phyloP scores from a whole-genome alignment of 2,888 invertebrate species.

The Lasioglossum marginatum region DNA sequence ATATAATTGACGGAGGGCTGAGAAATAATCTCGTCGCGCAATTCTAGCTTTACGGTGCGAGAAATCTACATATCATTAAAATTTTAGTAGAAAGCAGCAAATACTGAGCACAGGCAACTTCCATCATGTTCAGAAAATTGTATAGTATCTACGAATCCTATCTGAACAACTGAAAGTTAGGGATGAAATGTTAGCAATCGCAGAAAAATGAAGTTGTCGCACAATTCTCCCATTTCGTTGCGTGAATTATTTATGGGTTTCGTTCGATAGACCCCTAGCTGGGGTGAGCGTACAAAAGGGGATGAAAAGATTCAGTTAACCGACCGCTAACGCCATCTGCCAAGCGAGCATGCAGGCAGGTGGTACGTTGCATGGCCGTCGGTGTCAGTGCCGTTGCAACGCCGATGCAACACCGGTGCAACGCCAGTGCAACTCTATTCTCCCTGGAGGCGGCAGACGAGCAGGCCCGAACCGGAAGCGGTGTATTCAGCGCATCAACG shows the following conservation, averaged over 20 bases:
- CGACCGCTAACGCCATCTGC: slow-evolving; percentile 61
- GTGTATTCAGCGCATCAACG: slow-evolving; percentile 77
- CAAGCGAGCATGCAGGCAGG: slow-evolving; percentile 2
- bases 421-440: neutral
- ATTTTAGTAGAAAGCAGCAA: neutral
- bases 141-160: neutral
- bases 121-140: neutral
- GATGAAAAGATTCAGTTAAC: slow-evolving; percentile 9
- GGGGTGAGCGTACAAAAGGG: neutral
- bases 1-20: too few species aligned
- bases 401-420: neutral
- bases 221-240: neutral
- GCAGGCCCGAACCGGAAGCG: slow-evolving; percentile 73
- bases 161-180: neutral
- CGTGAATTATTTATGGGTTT: neutral
- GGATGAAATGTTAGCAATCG: neutral
- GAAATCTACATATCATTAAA: neutral
- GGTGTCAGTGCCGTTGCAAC: slow-evolving; percentile 28
- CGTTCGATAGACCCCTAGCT: neutral
- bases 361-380: slow-evolving; percentile 43
- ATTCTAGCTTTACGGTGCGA: neutral
- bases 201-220: neutral
- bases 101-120: too few species aligned
- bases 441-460: slow-evolving; percentile 37
- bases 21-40: too few species aligned